phyloP scores from a whole-genome alignment of 1,140 invertebrate genomes.

The Hetaerina americana region DNA sequence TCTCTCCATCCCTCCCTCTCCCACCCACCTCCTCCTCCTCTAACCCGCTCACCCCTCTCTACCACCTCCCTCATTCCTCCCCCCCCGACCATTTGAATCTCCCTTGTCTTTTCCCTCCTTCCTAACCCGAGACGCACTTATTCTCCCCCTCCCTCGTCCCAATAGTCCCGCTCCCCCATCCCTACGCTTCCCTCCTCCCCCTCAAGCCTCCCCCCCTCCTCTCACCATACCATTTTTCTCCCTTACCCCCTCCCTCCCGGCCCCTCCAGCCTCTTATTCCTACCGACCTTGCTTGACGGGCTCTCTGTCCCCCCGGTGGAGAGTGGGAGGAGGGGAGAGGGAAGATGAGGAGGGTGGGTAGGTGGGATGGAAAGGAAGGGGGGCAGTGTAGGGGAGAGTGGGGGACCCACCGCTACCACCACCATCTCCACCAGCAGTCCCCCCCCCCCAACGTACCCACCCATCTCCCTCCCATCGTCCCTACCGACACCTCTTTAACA shows the following conservation, averaged over 20 bases:
- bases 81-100: no score
- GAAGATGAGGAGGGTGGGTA: no score
- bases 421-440: no score
- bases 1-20: neutral
- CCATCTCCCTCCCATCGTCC: neutral
- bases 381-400: neutral
- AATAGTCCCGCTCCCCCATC: neutral
- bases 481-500: neutral
- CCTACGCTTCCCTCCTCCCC: neutral
- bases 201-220: no score
- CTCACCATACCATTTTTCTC: no score
- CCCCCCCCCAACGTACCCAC: neutral
- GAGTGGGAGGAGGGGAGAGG: neutral
- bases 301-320: neutral
- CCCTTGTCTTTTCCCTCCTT: no score
- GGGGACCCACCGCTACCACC: neutral
- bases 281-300: neutral
- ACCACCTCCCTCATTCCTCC: no score
- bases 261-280: neutral
- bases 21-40: no score
- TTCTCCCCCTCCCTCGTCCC: neutral
- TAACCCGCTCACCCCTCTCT: no score
- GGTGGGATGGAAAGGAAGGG: neutral
- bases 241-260: neutral
- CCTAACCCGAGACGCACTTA: neutral